These are phyloP conservation scores for Haliaeetus leucogaster DNA, from an alignment of 2,113 vertebrate species.

Conservation along the genomic window DNA sequence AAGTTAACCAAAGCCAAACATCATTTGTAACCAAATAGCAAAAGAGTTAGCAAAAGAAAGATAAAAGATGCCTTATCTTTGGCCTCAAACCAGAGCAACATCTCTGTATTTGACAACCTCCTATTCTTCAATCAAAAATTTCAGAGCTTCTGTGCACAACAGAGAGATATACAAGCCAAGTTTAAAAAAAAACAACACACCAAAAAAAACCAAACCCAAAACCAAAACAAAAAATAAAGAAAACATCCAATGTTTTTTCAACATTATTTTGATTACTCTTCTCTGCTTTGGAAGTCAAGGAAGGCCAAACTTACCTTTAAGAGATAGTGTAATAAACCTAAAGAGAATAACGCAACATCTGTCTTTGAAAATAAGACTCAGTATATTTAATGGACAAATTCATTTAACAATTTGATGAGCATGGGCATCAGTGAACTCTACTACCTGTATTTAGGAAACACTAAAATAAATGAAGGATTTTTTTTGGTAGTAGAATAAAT, in stretches of 20 bases:
- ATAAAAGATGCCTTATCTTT: background rate
- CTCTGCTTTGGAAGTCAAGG: background rate
- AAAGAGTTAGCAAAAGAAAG: background rate
- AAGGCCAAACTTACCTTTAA: background rate
- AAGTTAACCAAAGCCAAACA: background rate
- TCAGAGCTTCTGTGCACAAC: background rate
- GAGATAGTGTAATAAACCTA: background rate
- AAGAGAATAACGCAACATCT: background rate
- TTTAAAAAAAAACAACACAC: background rate
- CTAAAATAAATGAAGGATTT: background rate
- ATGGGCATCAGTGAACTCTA: background rate
- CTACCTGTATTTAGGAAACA: background rate
- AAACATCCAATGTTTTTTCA: background rate
- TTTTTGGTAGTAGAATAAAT: background rate
- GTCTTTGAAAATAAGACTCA: background rate
- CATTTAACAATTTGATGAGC: background rate
- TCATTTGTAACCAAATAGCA: background rate
- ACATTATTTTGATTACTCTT: background rate
- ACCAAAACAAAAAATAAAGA: background rate
- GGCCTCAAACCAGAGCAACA: background rate
- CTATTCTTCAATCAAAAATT: background rate
- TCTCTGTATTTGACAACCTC: background rate
- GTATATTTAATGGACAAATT: background rate
- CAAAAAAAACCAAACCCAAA: accelerated
- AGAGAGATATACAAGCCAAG: background rate